Evolutionary conservation across 2,113 vertebrate genomes (phyloP).

Genomic region (Gulo gulo): DNA sequence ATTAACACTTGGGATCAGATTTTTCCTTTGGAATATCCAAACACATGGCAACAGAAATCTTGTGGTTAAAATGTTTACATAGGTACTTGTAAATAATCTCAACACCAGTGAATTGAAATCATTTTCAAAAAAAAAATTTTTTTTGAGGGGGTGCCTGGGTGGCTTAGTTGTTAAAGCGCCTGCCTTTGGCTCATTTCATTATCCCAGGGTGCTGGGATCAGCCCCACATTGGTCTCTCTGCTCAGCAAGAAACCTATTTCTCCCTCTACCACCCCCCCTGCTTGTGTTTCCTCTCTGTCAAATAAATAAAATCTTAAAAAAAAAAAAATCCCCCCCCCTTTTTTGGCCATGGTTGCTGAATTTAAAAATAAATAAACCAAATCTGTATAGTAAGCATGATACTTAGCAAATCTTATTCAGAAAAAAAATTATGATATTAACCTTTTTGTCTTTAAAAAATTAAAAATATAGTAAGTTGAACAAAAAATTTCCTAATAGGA

Average conservation of each 20-base stretch:
- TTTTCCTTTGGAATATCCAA: slow-evolving; percentile 25
- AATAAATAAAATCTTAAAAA: too few species aligned
- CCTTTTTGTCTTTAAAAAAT: not conserved
- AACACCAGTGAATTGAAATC: not conserved
- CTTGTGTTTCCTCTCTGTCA: too few species aligned
- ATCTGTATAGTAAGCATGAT: not conserved
- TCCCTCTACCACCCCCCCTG: too few species aligned
- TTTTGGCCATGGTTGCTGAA: not conserved
- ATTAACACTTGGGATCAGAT: not conserved
- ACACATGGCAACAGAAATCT: not conserved
- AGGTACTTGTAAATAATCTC: slow-evolving; percentile 9
- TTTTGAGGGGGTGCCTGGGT: too few species aligned
- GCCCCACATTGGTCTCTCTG: too few species aligned
- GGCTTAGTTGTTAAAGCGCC: too few species aligned
- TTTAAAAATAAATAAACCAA: slow-evolving; percentile 39
- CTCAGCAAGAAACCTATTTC: too few species aligned
- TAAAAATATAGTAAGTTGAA: not conserved
- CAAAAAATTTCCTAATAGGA: not conserved
- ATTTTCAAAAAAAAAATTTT: not conserved
- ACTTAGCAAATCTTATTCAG: not conserved
- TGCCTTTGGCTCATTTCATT: too few species aligned
- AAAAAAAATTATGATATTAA: slow-evolving; percentile 3
- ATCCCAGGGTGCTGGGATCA: too few species aligned
- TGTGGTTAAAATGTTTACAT: not conserved
- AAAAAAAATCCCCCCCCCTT: not conserved